Evolutionary conservation across 2,888 invertebrate genomes (phyloP).

Genomic region (Abrostola tripartita): DNA sequence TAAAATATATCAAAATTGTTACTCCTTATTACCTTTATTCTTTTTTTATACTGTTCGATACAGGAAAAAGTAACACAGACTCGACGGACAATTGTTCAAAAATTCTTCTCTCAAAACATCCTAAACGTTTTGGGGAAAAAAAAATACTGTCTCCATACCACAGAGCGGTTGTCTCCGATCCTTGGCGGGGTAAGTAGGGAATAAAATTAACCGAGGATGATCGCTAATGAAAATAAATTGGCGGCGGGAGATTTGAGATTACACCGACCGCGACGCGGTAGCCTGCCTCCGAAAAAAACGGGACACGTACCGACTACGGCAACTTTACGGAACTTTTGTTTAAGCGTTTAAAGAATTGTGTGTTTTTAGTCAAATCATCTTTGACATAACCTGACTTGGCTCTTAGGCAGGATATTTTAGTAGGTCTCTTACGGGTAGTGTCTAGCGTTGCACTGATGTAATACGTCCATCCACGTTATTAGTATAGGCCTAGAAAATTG

Average conservation of each 20-base stretch:
- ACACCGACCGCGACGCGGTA: constrained; percentile 78
- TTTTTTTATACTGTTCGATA: too few species aligned
- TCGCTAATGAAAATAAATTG: constrained; percentile 91
- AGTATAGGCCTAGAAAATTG: too few species aligned
- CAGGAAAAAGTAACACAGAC: too few species aligned
- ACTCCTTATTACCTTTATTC: too few species aligned
- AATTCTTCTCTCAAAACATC: too few species aligned
- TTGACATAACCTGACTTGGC: too few species aligned
- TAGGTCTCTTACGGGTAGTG: too few species aligned
- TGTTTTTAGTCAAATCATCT: background rate
- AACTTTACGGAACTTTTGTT: constrained; percentile 41
- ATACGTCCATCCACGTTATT: too few species aligned
- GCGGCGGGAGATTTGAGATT: constrained; percentile 88
- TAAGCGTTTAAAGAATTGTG: background rate
- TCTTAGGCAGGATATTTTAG: too few species aligned
- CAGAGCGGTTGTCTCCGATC: constrained; percentile 73
- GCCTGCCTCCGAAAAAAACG: constrained; percentile 65
- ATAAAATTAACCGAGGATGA: constrained; percentile 91
- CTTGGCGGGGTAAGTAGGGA: constrained; percentile 87
- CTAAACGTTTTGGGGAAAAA: constrained; percentile 4
- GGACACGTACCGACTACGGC: constrained; percentile 65
- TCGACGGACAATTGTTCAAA: too few species aligned
- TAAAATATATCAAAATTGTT: too few species aligned
- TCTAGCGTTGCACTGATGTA: too few species aligned
- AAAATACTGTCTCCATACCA: constrained; percentile 68